A percentile compares a stretch with the other conserved stretches of the same genome.
phyloP scores from a whole-genome alignment of 2,113 vertebrate species.

The Heterocephalus glaber region DNA sequence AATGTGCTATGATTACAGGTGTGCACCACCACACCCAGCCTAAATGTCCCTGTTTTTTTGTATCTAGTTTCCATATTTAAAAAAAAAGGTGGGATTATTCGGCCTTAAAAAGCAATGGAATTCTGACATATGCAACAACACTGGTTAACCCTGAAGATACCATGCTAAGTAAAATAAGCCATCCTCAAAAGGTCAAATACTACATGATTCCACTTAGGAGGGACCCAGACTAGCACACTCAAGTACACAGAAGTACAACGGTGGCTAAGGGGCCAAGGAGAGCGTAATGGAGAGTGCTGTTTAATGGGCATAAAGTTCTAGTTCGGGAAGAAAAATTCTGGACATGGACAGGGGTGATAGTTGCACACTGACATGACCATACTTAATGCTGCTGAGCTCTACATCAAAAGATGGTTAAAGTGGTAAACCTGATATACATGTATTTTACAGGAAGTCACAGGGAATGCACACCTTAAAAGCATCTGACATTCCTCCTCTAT shows the following conservation, averaged over 20 bases:
- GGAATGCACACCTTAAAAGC: not conserved
- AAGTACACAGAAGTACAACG: not conserved
- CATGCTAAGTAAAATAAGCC: not conserved
- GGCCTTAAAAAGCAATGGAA: not conserved
- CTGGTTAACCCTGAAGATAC: not conserved
- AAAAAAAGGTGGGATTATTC: not conserved
- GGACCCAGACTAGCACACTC: not conserved
- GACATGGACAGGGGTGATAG: not conserved
- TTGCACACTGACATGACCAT: not conserved
- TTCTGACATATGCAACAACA: not conserved
- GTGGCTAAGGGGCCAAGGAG: not conserved
- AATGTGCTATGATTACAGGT: not conserved
- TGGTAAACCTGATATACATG: not conserved
- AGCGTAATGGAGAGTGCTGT: not conserved
- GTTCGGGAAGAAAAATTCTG: not conserved
- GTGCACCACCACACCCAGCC: not conserved
- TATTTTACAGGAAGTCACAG: not conserved
- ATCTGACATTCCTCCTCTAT: not conserved
- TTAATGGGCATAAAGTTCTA: not conserved
- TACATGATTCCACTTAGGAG: not conserved
- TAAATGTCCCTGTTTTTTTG: conserved; percentile 2
- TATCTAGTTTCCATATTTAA: not conserved
- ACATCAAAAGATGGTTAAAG: not conserved
- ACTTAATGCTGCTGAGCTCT: not conserved
- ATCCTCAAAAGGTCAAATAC: not conserved